Conservation (phyloP, 2,113 vertebrate species). For the Perca flavescens region DNA sequence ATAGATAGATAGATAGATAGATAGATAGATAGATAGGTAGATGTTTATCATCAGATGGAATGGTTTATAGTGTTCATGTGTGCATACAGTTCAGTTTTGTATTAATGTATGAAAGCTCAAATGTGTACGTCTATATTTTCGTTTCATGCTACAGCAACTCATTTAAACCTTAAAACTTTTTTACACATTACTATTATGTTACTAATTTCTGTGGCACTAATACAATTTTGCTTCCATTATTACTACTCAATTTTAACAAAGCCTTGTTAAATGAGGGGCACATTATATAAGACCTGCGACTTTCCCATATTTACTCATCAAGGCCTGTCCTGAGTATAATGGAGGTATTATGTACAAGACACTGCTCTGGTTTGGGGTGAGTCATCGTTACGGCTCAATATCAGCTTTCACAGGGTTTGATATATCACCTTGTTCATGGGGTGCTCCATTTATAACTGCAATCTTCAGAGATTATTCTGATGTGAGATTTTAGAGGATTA, state of each 20-base stretch:
- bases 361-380: constrained; percentile 50
- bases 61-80: no score
- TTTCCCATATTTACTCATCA: constrained; percentile 70
- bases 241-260: constrained; percentile 37
- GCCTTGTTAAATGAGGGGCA: constrained; percentile 28
- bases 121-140: background rate
- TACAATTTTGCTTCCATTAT: constrained; percentile 25
- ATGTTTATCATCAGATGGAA: no score
- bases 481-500: constrained; percentile 64
- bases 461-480: constrained; percentile 44
- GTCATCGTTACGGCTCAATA: constrained; percentile 57
- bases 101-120: background rate
- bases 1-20: background rate
- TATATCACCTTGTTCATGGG: constrained; percentile 25
- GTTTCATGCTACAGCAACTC: background rate
- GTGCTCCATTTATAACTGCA: constrained; percentile 48
- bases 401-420: constrained; percentile 51
- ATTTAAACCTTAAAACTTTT: constrained; percentile 14
- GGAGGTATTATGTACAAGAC: constrained; percentile 56
- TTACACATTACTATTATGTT: background rate
- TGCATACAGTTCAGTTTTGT: background rate
- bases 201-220: constrained; percentile 23
- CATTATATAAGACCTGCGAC: constrained; percentile 53
- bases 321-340: constrained; percentile 22
- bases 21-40: background rate